Conservation (phyloP, 2,797 vertebrate species). For the Molossus alvarezi region DNA sequence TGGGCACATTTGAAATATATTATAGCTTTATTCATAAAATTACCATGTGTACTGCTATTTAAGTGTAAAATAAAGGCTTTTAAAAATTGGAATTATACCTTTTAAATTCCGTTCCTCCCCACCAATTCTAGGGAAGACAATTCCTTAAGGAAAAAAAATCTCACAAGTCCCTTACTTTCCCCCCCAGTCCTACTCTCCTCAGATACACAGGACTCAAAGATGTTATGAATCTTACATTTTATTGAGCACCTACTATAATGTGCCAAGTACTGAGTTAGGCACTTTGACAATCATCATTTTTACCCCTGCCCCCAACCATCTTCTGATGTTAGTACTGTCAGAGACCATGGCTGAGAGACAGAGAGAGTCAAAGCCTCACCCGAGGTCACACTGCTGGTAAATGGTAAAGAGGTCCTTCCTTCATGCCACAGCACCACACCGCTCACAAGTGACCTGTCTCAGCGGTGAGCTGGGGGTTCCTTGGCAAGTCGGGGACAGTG, state of each 20-base stretch:
- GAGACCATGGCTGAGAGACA: neutral
- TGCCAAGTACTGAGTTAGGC: neutral
- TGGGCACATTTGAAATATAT: neutral
- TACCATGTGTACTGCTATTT: constrained; percentile 7
- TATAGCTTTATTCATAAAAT: constrained; percentile 50
- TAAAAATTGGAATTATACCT: neutral
- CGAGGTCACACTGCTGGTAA: neutral
- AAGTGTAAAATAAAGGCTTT: constrained; percentile 48
- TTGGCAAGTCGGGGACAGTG: neutral
- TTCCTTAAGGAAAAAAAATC: constrained; percentile 25
- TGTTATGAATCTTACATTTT: neutral
- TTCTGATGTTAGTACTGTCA: neutral
- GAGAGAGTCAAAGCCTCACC: neutral
- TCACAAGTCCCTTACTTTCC: neutral
- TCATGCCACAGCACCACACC: neutral
- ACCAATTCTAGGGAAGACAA: constrained; percentile 25
- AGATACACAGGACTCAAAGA: neutral
- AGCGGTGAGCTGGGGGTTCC: neutral
- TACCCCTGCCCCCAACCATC: neutral
- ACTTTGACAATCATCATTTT: neutral
- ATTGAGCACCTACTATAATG: neutral
- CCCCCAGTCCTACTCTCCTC: neutral
- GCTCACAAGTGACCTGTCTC: neutral
- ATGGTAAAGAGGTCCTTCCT: neutral
- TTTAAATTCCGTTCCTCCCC: constrained; percentile 30